These are phyloP conservation scores for Hedya salicella DNA, from an alignment of 2,888 invertebrate genomes.

Conservation along the genomic window DNA sequence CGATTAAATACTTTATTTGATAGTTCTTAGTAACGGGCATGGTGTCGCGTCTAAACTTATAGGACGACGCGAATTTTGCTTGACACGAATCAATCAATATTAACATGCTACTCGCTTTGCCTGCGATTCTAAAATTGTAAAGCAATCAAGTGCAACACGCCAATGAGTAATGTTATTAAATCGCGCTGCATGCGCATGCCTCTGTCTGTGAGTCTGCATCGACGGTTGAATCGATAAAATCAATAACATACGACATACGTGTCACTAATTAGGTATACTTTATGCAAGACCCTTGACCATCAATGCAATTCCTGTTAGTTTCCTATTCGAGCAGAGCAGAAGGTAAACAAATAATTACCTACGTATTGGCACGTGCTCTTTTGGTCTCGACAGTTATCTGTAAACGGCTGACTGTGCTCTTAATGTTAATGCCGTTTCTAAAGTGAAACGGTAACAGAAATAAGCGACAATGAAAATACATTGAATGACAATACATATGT, in stretches of 20 bases:
- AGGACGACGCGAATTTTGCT: conserved; percentile 32
- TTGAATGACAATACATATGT: conserved; percentile 50
- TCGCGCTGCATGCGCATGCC: conserved; percentile 30
- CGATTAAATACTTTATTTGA: conserved; percentile 59
- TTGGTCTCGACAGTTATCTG: conserved; percentile 34
- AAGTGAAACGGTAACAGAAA: conserved; percentile 60
- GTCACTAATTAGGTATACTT: background rate
- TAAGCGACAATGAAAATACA: conserved; percentile 60
- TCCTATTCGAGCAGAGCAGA: conserved; percentile 6
- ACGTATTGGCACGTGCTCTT: conserved; percentile 29
- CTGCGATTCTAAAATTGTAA: conserved; percentile 11
- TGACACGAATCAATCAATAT: conserved; percentile 19
- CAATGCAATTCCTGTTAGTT: conserved; percentile 9
- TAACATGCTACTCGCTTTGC: background rate
- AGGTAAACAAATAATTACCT: conserved; percentile 19
- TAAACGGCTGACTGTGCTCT: conserved; percentile 14
- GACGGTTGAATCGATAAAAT: conserved; percentile 28
- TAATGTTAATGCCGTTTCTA: conserved; percentile 30
- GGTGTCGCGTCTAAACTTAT: conserved; percentile 27
- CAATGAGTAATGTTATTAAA: conserved; percentile 33
- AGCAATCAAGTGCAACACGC: conserved; percentile 23
- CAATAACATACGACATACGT: conserved; percentile 30
- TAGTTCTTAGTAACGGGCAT: conserved; percentile 47
- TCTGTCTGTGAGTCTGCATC: conserved; percentile 19
- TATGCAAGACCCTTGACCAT: conserved; percentile 19